Evolutionary conservation across 2,113 vertebrate species (phyloP).

Genomic region (Montifringilla adamsi): DNA sequence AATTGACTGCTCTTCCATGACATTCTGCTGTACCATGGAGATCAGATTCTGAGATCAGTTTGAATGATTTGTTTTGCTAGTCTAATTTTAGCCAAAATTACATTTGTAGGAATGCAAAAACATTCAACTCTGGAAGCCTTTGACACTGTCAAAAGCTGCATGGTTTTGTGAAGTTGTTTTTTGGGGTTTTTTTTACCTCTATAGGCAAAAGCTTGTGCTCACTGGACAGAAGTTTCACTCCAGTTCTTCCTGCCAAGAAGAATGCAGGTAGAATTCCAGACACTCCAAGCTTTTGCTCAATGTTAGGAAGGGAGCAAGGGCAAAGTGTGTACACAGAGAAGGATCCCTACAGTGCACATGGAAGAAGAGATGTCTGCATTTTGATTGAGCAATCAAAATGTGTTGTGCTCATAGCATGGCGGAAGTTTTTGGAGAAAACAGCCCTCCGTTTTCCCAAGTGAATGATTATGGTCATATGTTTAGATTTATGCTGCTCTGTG

Average conservation of each 20-base stretch:
- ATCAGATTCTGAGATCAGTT: background rate
- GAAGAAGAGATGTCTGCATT: background rate
- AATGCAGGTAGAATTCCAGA: background rate
- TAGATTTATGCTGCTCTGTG: background rate
- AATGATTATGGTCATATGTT: background rate
- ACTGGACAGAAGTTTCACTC: background rate
- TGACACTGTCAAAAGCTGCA: background rate
- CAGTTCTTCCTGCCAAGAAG: background rate
- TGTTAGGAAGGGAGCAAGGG: background rate
- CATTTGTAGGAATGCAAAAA: background rate
- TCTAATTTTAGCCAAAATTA: background rate
- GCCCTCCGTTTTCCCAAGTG: background rate
- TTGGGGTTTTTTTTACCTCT: background rate
- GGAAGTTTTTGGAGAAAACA: background rate
- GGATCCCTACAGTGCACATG: rapidly evolving
- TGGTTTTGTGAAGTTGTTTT: rapidly evolving
- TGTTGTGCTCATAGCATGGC: background rate
- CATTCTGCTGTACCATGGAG: background rate
- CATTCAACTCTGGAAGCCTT: background rate
- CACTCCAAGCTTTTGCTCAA: background rate
- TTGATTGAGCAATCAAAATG: background rate
- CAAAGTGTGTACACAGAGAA: background rate
- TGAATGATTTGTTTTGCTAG: background rate
- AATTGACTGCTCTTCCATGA: background rate
- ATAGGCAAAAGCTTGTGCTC: background rate